These are phyloP conservation scores for Scophthalmus maximus DNA, from an alignment of 2,113 vertebrate genomes.

Conservation along the genomic window DNA sequence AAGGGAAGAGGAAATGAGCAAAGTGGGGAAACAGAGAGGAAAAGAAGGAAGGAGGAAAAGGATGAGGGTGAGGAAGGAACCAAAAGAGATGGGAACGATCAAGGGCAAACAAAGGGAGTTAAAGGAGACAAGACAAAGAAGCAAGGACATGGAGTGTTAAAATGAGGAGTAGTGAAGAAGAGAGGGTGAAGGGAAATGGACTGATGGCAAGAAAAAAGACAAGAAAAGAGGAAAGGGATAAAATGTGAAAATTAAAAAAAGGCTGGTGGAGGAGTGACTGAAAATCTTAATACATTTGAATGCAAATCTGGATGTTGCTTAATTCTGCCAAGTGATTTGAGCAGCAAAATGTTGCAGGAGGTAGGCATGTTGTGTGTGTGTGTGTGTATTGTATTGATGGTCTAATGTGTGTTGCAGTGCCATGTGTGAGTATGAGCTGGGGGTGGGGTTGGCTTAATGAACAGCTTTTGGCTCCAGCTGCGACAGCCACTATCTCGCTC, in stretches of 20 bases:
- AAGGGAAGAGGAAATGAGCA: slow-evolving; percentile 1
- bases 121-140: not conserved
- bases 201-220: not conserved
- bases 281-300: slow-evolving; percentile 28
- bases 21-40: not conserved
- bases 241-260: no score
- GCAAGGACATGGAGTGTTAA: not conserved
- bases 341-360: slow-evolving; percentile 36
- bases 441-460: slow-evolving; percentile 60
- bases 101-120: not conserved
- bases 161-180: not conserved
- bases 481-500: slow-evolving; percentile 50
- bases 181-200: not conserved
- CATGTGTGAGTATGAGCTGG: slow-evolving; percentile 27
- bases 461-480: slow-evolving; percentile 58
- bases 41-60: not conserved
- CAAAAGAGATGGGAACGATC: slow-evolving; percentile 10
- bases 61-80: not conserved
- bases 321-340: slow-evolving; percentile 32
- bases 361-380: not conserved
- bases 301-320: slow-evolving; percentile 36
- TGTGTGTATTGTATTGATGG: not conserved
- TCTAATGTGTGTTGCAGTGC: slow-evolving; percentile 9
- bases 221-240: not conserved
- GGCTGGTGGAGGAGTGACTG: not conserved